phyloP scores from a whole-genome alignment of 1,140 invertebrate genomes.

The Leptonema lineaticorne region DNA sequence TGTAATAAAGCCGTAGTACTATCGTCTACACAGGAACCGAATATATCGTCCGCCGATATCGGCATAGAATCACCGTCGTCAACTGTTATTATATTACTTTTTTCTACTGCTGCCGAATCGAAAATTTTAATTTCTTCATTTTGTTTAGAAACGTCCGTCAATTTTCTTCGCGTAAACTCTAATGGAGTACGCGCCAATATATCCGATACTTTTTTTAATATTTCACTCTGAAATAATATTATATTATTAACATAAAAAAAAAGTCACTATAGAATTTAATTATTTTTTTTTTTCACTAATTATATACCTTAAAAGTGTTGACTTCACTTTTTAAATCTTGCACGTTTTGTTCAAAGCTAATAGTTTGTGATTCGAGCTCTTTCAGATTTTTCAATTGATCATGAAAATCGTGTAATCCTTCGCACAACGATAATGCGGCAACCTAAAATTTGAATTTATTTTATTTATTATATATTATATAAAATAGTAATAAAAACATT shows the following conservation, averaged over 20 bases:
- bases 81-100: neutral
- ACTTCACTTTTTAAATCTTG: conserved; percentile 66
- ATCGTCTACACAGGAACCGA: conserved; percentile 35
- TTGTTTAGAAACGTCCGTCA: conserved; percentile 59
- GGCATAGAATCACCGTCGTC: neutral
- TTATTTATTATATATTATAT: too few species aligned
- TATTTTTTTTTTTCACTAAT: conserved; percentile 4
- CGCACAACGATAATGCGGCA: conserved; percentile 51
- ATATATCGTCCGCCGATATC: conserved; percentile 31
- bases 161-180: conserved; percentile 68
- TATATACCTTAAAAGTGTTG: conserved; percentile 61
- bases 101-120: conserved; percentile 20
- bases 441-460: conserved; percentile 47
- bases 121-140: too few species aligned
- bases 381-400: conserved; percentile 46
- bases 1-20: conserved; percentile 31
- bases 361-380: conserved; percentile 62
- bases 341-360: conserved; percentile 61
- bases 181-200: conserved; percentile 70
- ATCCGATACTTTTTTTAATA: conserved; percentile 64
- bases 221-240: conserved; percentile 60
- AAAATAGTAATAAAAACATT: too few species aligned
- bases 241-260: conserved; percentile 26
- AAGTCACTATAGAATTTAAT: conserved; percentile 14
- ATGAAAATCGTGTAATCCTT: conserved; percentile 50